These are phyloP conservation scores for Acanthaster planci DNA, from an alignment of 35 echinoderm and acorn worm species.

Conservation along the genomic window DNA sequence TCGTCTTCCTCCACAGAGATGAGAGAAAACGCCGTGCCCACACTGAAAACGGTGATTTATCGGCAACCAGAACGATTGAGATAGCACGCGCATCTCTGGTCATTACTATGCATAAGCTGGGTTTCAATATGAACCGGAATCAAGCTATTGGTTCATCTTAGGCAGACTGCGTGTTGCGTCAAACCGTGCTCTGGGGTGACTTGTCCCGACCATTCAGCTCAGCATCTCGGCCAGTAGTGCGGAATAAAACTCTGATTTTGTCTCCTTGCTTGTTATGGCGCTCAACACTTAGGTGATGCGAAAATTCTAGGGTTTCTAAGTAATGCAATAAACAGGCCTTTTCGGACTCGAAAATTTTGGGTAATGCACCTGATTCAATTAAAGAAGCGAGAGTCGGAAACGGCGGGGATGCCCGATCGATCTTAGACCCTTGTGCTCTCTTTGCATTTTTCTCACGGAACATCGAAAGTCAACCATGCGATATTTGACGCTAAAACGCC, in stretches of 20 bases:
- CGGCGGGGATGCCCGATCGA: conserved; percentile 39
- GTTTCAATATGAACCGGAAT: not conserved
- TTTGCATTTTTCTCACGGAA: conserved; percentile 2
- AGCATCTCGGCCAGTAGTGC: conserved; percentile 8
- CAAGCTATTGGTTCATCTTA: conserved; percentile 1
- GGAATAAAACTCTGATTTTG: conserved; percentile 19
- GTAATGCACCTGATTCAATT: conserved; percentile 52
- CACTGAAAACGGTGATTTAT: conserved; percentile 27
- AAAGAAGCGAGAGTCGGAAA: conserved; percentile 28
- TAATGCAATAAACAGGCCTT: conserved; percentile 51
- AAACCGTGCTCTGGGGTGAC: not conserved
- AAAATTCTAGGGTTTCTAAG: conserved; percentile 42
- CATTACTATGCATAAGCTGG: conserved; percentile 37
- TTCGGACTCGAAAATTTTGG: conserved; percentile 49
- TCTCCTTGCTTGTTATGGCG: conserved; percentile 31
- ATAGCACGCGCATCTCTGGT: conserved; percentile 28
- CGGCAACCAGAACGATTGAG: conserved; percentile 8
- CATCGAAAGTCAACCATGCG: conserved; percentile 14
- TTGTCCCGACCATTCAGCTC: conserved; percentile 16
- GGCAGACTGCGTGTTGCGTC: not conserved
- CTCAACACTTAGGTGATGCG: conserved; percentile 27
- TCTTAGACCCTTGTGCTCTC: conserved; percentile 19
- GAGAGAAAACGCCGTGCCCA: conserved; percentile 14
- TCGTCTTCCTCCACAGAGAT: not conserved
- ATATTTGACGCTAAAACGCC: conserved; percentile 14